Base-by-base conservation (phyloP, 2,888 invertebrate species). In the Pseudococcus viburni region DNA sequence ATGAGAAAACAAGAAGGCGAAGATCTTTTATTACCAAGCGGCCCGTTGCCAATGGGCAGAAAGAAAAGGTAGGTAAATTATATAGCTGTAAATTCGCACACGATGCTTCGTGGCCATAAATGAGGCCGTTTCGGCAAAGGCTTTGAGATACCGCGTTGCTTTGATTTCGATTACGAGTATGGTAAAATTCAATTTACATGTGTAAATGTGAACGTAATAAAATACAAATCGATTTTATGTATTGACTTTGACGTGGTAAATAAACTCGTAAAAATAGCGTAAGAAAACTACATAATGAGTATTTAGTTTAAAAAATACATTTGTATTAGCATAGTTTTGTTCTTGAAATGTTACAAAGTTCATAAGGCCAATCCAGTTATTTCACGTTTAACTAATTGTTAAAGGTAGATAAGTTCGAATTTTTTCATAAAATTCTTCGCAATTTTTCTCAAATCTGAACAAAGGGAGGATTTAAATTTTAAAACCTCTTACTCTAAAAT, bases 1-100 rank as follows among this genome's bases (percentile, higher is more conserved):
- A 96, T 96, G 94, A 93, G 93, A 89, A 90, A 90, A 80, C 89
- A 86, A 59, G 89, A 89, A 88, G 89, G 89, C 17, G 88, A 88
- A 39, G 88, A 89, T 68, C 84, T 80, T 48, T 17, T 59, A 46
- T 64, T 88, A 55, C 88, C 88, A 39, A 88, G 84, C 85, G 88
- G 88, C 22, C 88, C 88, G 22, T 59, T 89, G 84, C 89, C 90
- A 17, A 89, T 89, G 90, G 88, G 89, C 0, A 89, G 90, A 64
- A 89, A 89, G 89, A 90, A 90, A 89, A 89, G 90, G 90, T 90
- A 89, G 90, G 90, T 90, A 80, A 77, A 48, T 87, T 48, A 48
- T 42, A 8, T 17, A 55, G 84, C 64, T 15, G 83, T 42, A 15
- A 48, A n/a, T 22, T 84, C 17, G 9, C 51, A n/a, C 11, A 22